Percentiles rank a stretch among this genome's conserved stretches.
Evolutionary conservation across 2,888 invertebrate species (phyloP).

Genomic region (Cephonodes hylas): DNA sequence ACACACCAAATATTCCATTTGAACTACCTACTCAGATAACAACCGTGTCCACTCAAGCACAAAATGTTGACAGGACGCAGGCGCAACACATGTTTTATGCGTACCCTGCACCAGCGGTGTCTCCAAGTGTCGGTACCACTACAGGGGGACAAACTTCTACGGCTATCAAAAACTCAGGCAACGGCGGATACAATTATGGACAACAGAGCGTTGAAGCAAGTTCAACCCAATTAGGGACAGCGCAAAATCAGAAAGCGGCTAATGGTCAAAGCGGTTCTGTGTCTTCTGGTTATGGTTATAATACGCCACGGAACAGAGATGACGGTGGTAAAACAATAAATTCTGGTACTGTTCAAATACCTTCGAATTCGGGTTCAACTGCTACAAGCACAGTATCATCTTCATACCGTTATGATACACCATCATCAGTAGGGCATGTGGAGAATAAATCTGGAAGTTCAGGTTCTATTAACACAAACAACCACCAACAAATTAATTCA

Average conservation of each 20-base stretch:
- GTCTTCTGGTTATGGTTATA: not conserved
- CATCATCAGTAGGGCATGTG: constrained; percentile 4
- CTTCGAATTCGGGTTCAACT: constrained; percentile 18
- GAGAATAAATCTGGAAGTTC: constrained; percentile 4
- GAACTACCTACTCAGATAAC: constrained; percentile 56
- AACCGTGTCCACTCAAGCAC: constrained; percentile 55
- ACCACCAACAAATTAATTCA: not conserved
- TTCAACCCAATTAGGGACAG: constrained; percentile 16
- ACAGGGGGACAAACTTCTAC: constrained; percentile 21
- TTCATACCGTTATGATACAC: constrained; percentile 24
- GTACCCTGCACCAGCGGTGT: constrained; percentile 56
- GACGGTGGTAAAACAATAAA: not conserved
- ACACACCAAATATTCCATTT: constrained; percentile 66
- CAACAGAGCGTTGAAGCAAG: constrained; percentile 22
- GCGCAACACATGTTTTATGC: constrained; percentile 72
- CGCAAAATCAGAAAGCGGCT: not conserved
- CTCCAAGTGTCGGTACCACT: constrained; percentile 39
- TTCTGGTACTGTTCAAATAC: constrained; percentile 13
- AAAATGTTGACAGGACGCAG: constrained; percentile 63
- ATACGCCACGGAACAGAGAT: not conserved
- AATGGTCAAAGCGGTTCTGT: not conserved
- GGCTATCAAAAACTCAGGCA: constrained; percentile 18
- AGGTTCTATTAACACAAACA: not conserved
- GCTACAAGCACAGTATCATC: constrained; percentile 17
- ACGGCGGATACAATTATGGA: constrained; percentile 43